Evolutionary conservation across 1,140 invertebrate species (phyloP), one percentile per base, ranked within the genome.

Genomic region (Bombus cullumanus): DNA sequence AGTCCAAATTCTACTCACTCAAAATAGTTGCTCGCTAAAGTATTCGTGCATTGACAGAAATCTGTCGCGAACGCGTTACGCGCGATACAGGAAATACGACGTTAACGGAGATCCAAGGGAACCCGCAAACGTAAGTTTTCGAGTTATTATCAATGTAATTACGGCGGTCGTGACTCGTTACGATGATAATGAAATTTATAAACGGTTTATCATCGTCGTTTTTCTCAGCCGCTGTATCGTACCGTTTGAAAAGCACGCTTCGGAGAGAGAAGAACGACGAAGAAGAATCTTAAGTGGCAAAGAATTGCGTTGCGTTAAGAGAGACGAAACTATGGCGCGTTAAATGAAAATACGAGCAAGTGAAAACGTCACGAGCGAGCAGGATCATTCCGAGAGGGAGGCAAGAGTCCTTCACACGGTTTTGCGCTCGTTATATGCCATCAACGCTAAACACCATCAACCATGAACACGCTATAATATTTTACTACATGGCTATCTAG

Each of bases 341-440:
- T 41, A 39, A 53, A 75, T 43, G 69, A 69, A 74, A 78, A 80
- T 69, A 81, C 77, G 57, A 76, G 69, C 57, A 59, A 66, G 83
- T 53, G 77, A 81, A 73, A 77, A 80, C 22, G 62, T 64, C 68
- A 78, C 75, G 8, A 18, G 75, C 15, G 66, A 62, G 28, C 59
- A 62, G 10, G 28, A 62, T 62, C 9, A 0, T 28, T 1, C 0
- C 59, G 59, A n/a, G 59, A 62, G 59, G 59, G 59, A n/a, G 28
- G 28, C 59, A 62, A 62, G 78, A 90, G 90, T 88, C 88, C 82
- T 90, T 92, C 86, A 82, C 82, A 88, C 86, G 88, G 87, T 92
- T 91, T 87, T 90, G 86, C 86, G 90, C 86, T 90, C 81, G 82
- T 88, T 91, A 90, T 59, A 62, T 69, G 62, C 76, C 47, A 88